Percentiles rank a stretch among this genome's conserved stretches.
phyloP scores from a whole-genome alignment of 2,797 vertebrate species.

The Dallia pectoralis region DNA sequence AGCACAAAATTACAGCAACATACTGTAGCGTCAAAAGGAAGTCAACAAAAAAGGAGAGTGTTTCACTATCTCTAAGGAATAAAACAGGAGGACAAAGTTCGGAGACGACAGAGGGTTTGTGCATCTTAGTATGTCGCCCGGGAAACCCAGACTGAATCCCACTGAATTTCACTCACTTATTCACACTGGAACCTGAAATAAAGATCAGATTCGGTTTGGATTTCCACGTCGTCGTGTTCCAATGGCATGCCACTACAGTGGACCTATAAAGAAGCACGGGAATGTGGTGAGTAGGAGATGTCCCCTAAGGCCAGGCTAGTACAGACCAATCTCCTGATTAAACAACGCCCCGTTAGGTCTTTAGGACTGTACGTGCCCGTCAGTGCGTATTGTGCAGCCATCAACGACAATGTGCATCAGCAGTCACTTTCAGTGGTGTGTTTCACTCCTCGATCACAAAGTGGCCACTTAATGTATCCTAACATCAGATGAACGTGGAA shows the following conservation, averaged over 20 bases:
- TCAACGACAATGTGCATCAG: constrained; percentile 40
- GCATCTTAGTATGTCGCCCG: constrained; percentile 3
- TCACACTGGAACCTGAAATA: background rate
- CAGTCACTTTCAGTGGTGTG: constrained; percentile 74
- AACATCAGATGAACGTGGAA: constrained; percentile 29
- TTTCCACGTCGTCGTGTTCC: background rate
- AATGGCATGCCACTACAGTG: background rate
- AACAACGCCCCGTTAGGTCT: background rate
- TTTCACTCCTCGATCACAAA: background rate
- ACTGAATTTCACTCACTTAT: background rate
- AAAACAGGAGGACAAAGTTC: constrained; percentile 32
- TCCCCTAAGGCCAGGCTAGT: background rate
- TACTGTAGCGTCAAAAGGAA: constrained; percentile 62
- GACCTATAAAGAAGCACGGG: background rate
- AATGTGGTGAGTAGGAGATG: background rate
- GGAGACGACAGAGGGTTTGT: background rate
- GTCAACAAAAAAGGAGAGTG: constrained; percentile 78
- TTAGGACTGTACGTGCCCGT: background rate
- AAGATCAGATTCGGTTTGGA: background rate
- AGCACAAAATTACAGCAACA: constrained; percentile 87
- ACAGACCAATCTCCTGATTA: background rate
- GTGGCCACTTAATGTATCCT: constrained; percentile 3
- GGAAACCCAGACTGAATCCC: background rate
- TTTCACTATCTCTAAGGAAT: constrained; percentile 61
- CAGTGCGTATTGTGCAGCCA: constrained; percentile 1